Conservation (phyloP, 2,888 invertebrate genomes). For the Lymantria dispar region DNA sequence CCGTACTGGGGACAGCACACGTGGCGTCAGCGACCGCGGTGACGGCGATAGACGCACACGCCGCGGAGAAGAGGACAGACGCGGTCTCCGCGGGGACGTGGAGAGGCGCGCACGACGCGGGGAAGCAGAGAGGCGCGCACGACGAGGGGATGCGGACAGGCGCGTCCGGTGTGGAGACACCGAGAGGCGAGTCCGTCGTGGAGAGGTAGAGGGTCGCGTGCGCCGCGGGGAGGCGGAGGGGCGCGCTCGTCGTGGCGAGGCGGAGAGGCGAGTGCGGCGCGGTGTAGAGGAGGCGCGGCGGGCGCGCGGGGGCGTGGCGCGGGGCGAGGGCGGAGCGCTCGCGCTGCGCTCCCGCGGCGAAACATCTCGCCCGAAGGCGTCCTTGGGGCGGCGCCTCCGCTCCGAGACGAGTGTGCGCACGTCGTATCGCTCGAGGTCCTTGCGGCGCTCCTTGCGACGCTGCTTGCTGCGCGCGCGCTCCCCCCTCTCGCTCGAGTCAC, state of each 20-base stretch:
- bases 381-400: constrained; percentile 85
- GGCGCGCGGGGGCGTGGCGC: constrained; percentile 24
- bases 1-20: constrained; percentile 32
- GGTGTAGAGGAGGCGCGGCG: constrained; percentile 13
- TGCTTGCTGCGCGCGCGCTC: constrained; percentile 57
- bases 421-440: constrained; percentile 92
- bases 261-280: constrained; percentile 25
- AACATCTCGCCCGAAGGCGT: constrained; percentile 90
- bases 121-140: constrained; percentile 20
- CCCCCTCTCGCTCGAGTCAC: constrained; percentile 31
- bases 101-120: constrained; percentile 11
- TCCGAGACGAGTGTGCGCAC: constrained; percentile 90
- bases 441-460: constrained; percentile 83
- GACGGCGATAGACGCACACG: constrained; percentile 26
- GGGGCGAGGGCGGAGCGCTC: constrained; percentile 7
- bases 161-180: constrained; percentile 8
- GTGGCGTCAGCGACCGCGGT: constrained; percentile 37
- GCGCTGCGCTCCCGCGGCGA: constrained; percentile 52
- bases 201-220: constrained; percentile 10
- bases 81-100: constrained; percentile 24
- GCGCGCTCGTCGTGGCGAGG: constrained; percentile 16
- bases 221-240: constrained; percentile 21
- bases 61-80: constrained; percentile 39
- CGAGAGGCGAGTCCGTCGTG: constrained; percentile 9
- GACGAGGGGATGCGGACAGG: constrained; percentile 31